Conservation (phyloP, 2,888 invertebrate genomes). For the Pandemis cinnamomeana region DNA sequence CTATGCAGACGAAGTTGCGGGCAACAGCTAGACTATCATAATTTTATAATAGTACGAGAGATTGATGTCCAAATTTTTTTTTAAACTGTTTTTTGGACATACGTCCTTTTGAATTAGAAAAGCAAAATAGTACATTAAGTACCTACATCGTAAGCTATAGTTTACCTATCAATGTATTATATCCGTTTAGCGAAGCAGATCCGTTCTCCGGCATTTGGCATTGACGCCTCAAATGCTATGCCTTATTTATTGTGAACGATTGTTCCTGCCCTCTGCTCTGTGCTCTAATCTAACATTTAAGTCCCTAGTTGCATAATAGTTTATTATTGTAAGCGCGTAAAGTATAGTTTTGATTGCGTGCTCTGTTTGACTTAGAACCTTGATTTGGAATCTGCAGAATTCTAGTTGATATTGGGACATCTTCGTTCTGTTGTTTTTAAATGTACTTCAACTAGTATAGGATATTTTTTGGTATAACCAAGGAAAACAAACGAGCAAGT, state of each 20-base stretch:
- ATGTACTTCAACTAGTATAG: background rate
- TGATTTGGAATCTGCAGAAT: background rate
- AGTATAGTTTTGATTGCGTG: background rate
- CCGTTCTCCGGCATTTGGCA: conserved; percentile 20
- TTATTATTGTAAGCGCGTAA: background rate
- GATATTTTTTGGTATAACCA: too few species aligned
- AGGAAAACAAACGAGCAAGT: too few species aligned
- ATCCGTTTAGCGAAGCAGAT: conserved; percentile 11
- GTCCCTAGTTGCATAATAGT: background rate
- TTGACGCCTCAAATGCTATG: conserved; percentile 30
- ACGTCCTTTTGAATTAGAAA: too few species aligned
- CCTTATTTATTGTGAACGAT: conserved; percentile 32
- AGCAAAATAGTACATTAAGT: too few species aligned
- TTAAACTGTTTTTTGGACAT: too few species aligned
- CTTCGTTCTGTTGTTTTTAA: background rate
- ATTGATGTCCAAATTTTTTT: too few species aligned
- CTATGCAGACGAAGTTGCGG: too few species aligned
- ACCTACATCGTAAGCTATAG: too few species aligned
- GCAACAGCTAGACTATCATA: too few species aligned
- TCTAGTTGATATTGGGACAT: background rate
- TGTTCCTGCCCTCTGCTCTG: conserved; percentile 12
- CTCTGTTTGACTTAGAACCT: background rate
- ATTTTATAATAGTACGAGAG: too few species aligned
- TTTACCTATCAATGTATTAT: too few species aligned
- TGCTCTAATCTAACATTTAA: conserved; percentile 16